Conservation (phyloP, 2,888 invertebrate species). For the Spodoptera littoralis region DNA sequence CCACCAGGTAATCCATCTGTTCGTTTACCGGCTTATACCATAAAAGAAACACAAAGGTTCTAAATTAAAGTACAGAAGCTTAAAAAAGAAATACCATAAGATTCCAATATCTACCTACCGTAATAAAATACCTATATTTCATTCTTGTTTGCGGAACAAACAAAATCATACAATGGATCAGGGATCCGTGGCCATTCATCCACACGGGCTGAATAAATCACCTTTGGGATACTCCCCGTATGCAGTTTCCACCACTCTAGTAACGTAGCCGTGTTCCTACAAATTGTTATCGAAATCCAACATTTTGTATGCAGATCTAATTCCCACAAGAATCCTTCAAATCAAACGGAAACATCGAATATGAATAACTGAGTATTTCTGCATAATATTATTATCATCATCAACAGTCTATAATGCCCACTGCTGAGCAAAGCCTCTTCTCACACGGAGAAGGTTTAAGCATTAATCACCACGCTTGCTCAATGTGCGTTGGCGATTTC, state of each 20-base stretch:
- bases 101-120: not conserved
- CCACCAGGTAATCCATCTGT: too few species aligned
- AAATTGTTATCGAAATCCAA: constrained; percentile 8
- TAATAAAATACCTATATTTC: not conserved
- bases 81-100: not conserved
- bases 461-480: too few species aligned
- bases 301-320: constrained; percentile 11
- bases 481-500: too few species aligned
- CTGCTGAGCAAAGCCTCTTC: too few species aligned
- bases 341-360: not conserved
- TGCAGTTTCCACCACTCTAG: constrained; percentile 19
- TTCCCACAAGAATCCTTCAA: constrained; percentile 5
- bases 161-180: constrained; percentile 32
- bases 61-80: too few species aligned
- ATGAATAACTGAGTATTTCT: too few species aligned
- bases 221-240: constrained; percentile 10
- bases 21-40: too few species aligned
- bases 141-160: constrained; percentile 26
- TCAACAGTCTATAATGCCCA: too few species aligned
- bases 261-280: constrained; percentile 5
- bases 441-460: too few species aligned
- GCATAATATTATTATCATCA: too few species aligned
- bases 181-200: constrained; percentile 15
- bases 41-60: too few species aligned
- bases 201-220: constrained; percentile 34